These are phyloP conservation scores for Cylloceria caligata DNA, from an alignment of 2,888 invertebrate genomes.

Conservation along the genomic window DNA sequence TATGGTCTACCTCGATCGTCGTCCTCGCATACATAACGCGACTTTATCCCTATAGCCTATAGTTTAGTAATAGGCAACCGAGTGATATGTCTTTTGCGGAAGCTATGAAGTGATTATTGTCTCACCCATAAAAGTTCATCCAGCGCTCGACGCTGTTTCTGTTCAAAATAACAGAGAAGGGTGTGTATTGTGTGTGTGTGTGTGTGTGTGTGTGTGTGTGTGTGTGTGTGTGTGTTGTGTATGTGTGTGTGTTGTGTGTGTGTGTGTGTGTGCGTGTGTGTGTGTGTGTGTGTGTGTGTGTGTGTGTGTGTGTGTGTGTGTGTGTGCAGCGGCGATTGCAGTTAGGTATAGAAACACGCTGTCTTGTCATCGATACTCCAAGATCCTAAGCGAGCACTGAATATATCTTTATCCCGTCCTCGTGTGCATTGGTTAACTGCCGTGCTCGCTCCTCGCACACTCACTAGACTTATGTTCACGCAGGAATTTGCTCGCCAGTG, in stretches of 20 bases:
- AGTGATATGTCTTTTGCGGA: slow-evolving; percentile 28
- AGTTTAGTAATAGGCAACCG: background rate
- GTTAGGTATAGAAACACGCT: background rate
- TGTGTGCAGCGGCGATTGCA: background rate
- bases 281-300: background rate
- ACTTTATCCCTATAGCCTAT: background rate
- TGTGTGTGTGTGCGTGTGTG: background rate
- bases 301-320: background rate
- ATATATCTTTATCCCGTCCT: slow-evolving; percentile 48
- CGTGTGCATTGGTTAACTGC: slow-evolving; percentile 28
- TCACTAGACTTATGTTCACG: slow-evolving; percentile 11
- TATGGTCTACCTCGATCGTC: background rate
- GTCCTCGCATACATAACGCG: background rate
- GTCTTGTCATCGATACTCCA: slow-evolving; percentile 40
- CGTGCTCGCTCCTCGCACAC: slow-evolving; percentile 15
- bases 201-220: background rate
- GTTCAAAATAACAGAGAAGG: slow-evolving; percentile 4
- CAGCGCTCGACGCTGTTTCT: background rate
- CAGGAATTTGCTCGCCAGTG: slow-evolving; percentile 45
- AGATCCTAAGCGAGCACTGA: slow-evolving; percentile 24
- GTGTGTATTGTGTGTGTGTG: background rate
- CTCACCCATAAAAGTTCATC: slow-evolving; percentile 17
- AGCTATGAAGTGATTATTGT: slow-evolving; percentile 37
- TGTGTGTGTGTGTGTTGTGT: background rate
- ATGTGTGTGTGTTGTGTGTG: too few relatives aligned